Percentiles rank a stretch among this genome's conserved stretches.
Evolutionary conservation across 2,113 vertebrate species (phyloP).

Genomic region (Silurus glanis): DNA sequence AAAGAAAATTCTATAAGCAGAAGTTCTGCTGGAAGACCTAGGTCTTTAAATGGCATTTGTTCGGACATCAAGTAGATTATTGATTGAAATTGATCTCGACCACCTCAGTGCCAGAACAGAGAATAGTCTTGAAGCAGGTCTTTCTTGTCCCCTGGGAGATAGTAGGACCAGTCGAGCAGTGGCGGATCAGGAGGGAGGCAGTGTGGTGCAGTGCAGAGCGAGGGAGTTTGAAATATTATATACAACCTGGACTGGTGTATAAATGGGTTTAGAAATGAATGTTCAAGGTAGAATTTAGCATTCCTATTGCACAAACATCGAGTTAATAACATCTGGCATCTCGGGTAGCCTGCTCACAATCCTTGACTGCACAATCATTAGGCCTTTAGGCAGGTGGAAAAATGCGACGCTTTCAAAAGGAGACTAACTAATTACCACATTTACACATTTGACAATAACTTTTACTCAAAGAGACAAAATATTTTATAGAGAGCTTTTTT

Average conservation of each 20-base stretch:
- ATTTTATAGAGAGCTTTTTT: background rate
- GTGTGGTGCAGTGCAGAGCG: too few species aligned
- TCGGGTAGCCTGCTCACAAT: background rate
- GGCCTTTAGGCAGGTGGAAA: background rate
- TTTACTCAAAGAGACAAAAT: background rate
- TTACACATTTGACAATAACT: background rate
- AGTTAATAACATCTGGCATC: background rate
- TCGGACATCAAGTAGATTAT: too few species aligned
- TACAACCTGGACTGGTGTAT: background rate
- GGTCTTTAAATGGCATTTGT: too few species aligned
- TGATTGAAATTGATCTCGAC: too few species aligned
- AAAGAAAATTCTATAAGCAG: too few species aligned
- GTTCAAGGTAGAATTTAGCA: background rate
- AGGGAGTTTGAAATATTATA: background rate
- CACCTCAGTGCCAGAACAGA: too few species aligned
- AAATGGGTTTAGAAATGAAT: background rate
- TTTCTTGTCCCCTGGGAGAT: too few species aligned
- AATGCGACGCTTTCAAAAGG: background rate
- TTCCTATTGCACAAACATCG: background rate
- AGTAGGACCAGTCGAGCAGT: too few species aligned
- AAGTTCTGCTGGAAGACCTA: too few species aligned
- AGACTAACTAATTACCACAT: background rate
- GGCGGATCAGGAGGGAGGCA: too few species aligned
- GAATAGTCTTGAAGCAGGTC: too few species aligned
- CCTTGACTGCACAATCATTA: background rate